Base-by-base conservation (phyloP, 1,140 invertebrate genomes). In the Plodia interpunctella region DNA sequence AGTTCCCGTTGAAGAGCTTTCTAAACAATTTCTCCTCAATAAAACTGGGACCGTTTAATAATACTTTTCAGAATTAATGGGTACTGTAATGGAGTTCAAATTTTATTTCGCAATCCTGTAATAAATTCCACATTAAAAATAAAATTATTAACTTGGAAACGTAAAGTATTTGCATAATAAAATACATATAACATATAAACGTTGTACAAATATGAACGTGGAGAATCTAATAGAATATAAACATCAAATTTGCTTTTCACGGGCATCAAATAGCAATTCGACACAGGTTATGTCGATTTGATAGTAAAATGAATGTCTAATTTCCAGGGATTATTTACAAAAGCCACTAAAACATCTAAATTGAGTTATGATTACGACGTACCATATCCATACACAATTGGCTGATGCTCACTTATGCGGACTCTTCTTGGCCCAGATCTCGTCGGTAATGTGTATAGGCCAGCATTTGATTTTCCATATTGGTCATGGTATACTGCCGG, bases 1-100 rank as follows among this genome's bases (percentile, higher is more conserved):
- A 81, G 72, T 83, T 74, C 80, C 78, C 80, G 81, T 83, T 85
- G 72, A 81, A 80, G 10, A 84, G 70, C 86, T 88, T 88, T 88
- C 86, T 82, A 83, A 68, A 57, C 63, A 78, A 76, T 83, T 82
- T 83, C 80, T 76, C 76, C 62, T 60, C 55, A 4, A 15, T 59
- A 44, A 59, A 53, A 44, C 30, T 38, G 10, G 6, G 9, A 18
- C 18, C 25, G 20, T 25, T 49, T 50, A 52, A 55, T 52, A 56
- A 15, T n/a, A n/a, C n/a, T 25, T 53, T 53, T 25, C 8, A 5
- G 30, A 49, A 55, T 30, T 62, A 49, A 51, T 38, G 2, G 20
- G 35, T 28, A 76, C 38, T 56, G 50, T 18, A 25, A 21, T 21
- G 21, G 25, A 10, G 13, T 44, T 44, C 13, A 44, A n/a, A 44